Evolutionary conservation across 2,113 vertebrate genomes (phyloP).

Genomic region (Catharus bicknelli): DNA sequence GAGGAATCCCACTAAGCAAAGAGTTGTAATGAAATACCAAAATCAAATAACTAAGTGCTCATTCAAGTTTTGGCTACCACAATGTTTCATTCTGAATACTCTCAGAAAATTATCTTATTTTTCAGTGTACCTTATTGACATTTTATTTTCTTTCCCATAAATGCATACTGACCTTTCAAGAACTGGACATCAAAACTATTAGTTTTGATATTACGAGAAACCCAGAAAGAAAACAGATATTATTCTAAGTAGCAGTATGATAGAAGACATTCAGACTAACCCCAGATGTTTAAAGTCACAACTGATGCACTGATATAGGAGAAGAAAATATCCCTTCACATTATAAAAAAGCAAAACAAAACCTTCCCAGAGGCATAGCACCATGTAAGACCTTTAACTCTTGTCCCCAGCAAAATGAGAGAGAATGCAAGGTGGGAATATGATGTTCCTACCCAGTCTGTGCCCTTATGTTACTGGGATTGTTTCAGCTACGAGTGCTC

Average conservation of each 20-base stretch:
- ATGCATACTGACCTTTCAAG: neutral
- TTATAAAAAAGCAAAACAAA: neutral
- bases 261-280: neutral
- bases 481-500: neutral
- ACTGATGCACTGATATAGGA: fast-evolving
- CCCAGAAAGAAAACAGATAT: neutral
- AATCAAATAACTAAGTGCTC: neutral
- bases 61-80: neutral
- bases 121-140: neutral
- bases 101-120: constrained; percentile 8
- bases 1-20: constrained; percentile 15
- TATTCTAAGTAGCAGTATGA: neutral
- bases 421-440: neutral
- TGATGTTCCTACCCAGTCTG: neutral
- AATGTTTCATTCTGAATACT: neutral
- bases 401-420: constrained; percentile 3
- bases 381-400: neutral
- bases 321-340: neutral
- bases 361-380: neutral
- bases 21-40: neutral
- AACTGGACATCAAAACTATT: neutral
- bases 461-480: neutral
- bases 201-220: neutral
- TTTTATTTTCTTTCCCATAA: constrained; percentile 10
- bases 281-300: constrained; percentile 10